Percentiles rank a stretch among this genome's conserved stretches.
phyloP scores from a whole-genome alignment of 2,113 vertebrate species.

The Xenus cinereus region DNA sequence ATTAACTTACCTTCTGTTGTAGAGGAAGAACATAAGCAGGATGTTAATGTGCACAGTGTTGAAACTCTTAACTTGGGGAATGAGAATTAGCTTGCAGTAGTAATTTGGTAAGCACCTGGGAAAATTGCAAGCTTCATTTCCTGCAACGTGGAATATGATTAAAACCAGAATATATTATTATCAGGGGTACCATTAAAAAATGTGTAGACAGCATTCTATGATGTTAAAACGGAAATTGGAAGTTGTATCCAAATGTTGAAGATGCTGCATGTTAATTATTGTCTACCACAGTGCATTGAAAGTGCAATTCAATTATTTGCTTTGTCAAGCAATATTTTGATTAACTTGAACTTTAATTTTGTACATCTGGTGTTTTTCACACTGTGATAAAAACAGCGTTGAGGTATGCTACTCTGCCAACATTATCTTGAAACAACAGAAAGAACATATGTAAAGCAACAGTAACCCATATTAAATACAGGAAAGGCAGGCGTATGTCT shows the following conservation, averaged over 20 bases:
- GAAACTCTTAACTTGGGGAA: slow-evolving; percentile 86
- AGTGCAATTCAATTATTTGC: slow-evolving; percentile 83
- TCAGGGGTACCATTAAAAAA: slow-evolving; percentile 97
- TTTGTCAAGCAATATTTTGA: slow-evolving; percentile 83
- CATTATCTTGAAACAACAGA: slow-evolving; percentile 27
- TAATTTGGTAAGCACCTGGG: slow-evolving; percentile 92
- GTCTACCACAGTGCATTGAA: slow-evolving; percentile 83
- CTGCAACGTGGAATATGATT: slow-evolving; percentile 92
- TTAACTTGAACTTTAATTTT: slow-evolving; percentile 79
- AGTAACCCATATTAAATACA: background rate
- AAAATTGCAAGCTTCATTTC: slow-evolving; percentile 89
- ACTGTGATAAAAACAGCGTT: slow-evolving; percentile 49
- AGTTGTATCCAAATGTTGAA: slow-evolving; percentile 87
- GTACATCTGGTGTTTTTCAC: slow-evolving; percentile 72
- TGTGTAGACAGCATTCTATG: slow-evolving; percentile 93
- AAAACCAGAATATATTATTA: slow-evolving; percentile 97
- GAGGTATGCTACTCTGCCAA: background rate
- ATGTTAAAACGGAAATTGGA: slow-evolving; percentile 92
- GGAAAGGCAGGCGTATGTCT: background rate
- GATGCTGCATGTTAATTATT: slow-evolving; percentile 91
- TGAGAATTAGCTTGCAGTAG: slow-evolving; percentile 92
- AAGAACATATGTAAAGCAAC: background rate
- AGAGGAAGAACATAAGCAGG: slow-evolving; percentile 84
- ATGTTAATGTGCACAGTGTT: slow-evolving; percentile 85
- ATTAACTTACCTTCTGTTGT: slow-evolving; percentile 94